These are phyloP conservation scores for Monochamus alternatus DNA, from an alignment of 2,888 invertebrate species.

Conservation along the genomic window DNA sequence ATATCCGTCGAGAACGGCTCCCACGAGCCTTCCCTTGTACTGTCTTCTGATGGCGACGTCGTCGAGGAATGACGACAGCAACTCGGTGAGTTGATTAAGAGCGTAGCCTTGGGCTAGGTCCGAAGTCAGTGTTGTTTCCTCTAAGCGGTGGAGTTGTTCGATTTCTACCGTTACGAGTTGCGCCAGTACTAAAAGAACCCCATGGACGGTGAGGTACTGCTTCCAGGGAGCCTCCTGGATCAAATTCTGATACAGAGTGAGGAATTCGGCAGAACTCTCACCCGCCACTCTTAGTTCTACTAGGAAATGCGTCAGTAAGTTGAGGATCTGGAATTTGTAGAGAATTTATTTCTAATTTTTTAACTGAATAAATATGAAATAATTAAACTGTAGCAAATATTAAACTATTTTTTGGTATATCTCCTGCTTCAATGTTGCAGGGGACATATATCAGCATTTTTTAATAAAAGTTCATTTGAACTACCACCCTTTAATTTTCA, in stretches of 20 bases:
- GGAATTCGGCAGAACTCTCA: conserved; percentile 93
- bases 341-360: not conserved
- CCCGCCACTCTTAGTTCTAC: conserved; percentile 90
- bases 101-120: conserved; percentile 96
- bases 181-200: conserved; percentile 86
- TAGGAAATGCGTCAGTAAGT: conserved; percentile 90
- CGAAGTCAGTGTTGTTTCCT: conserved; percentile 93
- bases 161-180: conserved; percentile 92
- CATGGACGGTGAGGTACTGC: conserved; percentile 89
- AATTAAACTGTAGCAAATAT: too few relatives aligned
- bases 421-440: too few relatives aligned
- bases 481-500: too few relatives aligned
- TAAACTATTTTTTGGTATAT: too few relatives aligned
- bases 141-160: conserved; percentile 88
- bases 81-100: conserved; percentile 87
- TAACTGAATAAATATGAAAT: too few relatives aligned
- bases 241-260: conserved; percentile 88
- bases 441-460: too few relatives aligned
- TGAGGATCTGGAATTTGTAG: conserved; percentile 76
- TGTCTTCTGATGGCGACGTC: conserved; percentile 90
- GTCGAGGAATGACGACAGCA: conserved; percentile 90
- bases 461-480: too few relatives aligned
- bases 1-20: conserved; percentile 94
- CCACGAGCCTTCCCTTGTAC: conserved; percentile 88
- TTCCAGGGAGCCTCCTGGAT: conserved; percentile 93